Evolutionary conservation across 2,113 vertebrate genomes (phyloP).

Genomic region (Callionymus lyra): DNA sequence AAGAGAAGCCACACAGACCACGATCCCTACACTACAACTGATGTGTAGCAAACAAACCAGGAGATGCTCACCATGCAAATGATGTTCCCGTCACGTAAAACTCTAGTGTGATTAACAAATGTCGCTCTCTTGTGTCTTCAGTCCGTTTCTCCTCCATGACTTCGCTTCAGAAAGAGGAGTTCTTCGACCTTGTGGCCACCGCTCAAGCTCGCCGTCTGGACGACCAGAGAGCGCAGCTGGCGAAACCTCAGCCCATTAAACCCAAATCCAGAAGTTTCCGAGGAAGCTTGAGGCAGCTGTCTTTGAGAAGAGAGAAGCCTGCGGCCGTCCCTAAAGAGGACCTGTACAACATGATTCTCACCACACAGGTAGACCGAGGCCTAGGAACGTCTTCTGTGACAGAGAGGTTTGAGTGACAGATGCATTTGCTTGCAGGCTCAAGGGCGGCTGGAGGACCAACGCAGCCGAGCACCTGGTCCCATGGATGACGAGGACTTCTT

Average conservation of each 20-base stretch:
- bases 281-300: slow-evolving; percentile 56
- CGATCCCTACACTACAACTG: too few relatives aligned
- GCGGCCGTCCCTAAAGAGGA: slow-evolving; percentile 63
- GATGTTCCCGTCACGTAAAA: too few relatives aligned
- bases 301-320: slow-evolving; percentile 23
- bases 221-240: slow-evolving; percentile 74
- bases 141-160: slow-evolving; percentile 78
- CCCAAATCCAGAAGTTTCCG: slow-evolving; percentile 47
- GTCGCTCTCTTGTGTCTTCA: slow-evolving; percentile 29
- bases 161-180: slow-evolving; percentile 79
- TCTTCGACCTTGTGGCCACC: slow-evolving; percentile 76
- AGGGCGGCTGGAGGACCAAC: slow-evolving; percentile 82
- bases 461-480: slow-evolving; percentile 74
- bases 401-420: too few relatives aligned
- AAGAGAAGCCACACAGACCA: too few relatives aligned
- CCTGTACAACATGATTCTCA: slow-evolving; percentile 79
- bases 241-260: slow-evolving; percentile 13
- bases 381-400: too few relatives aligned
- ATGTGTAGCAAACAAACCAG: too few relatives aligned
- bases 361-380: slow-evolving; percentile 68
- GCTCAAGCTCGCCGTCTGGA: slow-evolving; percentile 76
- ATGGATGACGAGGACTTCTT: slow-evolving; percentile 84
- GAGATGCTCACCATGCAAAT: too few relatives aligned
- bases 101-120: background rate
- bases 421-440: slow-evolving; percentile 48